Evolutionary conservation across 2,113 vertebrate species (phyloP), one percentile per base, ranked within the genome.

Genomic region (Mesocricetus auratus): DNA sequence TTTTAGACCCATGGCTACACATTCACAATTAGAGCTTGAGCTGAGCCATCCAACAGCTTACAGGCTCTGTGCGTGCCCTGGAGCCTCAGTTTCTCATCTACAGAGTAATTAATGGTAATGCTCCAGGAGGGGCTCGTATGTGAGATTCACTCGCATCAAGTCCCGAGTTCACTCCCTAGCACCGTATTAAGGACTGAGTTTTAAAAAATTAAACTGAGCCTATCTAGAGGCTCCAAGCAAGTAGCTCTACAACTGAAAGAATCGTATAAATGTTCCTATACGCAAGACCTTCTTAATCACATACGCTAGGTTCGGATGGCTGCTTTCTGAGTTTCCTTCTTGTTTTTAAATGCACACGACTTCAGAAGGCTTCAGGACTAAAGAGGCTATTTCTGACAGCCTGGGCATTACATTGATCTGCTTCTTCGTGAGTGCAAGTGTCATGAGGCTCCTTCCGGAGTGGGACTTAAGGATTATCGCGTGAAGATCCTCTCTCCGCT

Each of bases 401-500:
- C 64, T 50, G 87, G 86, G 93, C 85, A 96, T 97, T 91, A 90
- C 79, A 95, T 45, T 93, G 97, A 97, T 93, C 94, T 95, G 89
- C 94, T 86, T 97, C 92, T 95, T 71, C 2, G 0, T 81, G 78
- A 96, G 83, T 19, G 42, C 90, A 0, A 88, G 69, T 95, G 94
- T 96, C 95, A 66, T 26, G 29, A 91, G 97, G 96, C 82, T 89
- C 58, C 29, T 77, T 96, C 78, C 95, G 82, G 92, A 97, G 97
- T 94, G 97, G 97, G 90, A 78, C 75, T 97, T 91, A 97, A 97
- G 96, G 92, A 93, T 87, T 88, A 71, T 89, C 94, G 93, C 10
- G 47, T 91, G 93, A 94, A 85, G 89, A 86, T 77, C 64, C 91
- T 94, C 92, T 91, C 89, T 94, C 91, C 58, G 91, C 94, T 96